Conservation (phyloP, 1,140 invertebrate genomes). For the Zaprionus ghesquierei region DNA sequence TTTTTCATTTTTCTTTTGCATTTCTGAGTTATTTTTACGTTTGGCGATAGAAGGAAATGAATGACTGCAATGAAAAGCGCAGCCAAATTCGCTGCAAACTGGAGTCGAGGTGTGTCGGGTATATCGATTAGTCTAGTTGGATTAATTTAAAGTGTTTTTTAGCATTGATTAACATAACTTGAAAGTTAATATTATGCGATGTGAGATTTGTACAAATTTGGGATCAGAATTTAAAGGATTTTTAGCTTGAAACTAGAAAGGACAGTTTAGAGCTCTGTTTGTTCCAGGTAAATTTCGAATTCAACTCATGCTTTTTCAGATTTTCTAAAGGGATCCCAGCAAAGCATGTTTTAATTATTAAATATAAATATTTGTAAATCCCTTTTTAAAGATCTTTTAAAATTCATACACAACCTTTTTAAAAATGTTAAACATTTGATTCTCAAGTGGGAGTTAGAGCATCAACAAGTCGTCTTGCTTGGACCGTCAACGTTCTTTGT, state of each 20-base stretch:
- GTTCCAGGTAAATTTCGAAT: not conserved
- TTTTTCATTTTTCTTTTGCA: constrained; percentile 29
- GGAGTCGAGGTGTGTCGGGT: not conserved
- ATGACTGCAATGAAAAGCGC: constrained; percentile 59
- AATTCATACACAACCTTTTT: not conserved
- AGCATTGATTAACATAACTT: not conserved
- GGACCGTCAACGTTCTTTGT: not conserved
- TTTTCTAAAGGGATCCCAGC: too few relatives aligned
- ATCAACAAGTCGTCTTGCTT: not conserved
- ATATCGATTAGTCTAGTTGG: not conserved
- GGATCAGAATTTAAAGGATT: too few relatives aligned
- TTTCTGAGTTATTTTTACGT: constrained; percentile 49
- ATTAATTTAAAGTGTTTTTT: not conserved
- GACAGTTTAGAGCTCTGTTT: too few relatives aligned
- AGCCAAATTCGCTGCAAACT: not conserved
- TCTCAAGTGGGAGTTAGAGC: not conserved
- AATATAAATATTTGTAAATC: too few relatives aligned
- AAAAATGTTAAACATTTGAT: not conserved
- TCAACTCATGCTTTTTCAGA: too few relatives aligned
- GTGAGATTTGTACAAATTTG: not conserved
- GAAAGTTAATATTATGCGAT: too few relatives aligned
- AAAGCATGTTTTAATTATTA: too few relatives aligned
- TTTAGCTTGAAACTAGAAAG: too few relatives aligned
- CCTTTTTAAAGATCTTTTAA: too few relatives aligned
- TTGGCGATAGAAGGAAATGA: constrained; percentile 76